Evolutionary conservation across 2,113 vertebrate species (phyloP), one percentile per base, ranked within the genome.

Genomic region (Fulmarus glacialis): DNA sequence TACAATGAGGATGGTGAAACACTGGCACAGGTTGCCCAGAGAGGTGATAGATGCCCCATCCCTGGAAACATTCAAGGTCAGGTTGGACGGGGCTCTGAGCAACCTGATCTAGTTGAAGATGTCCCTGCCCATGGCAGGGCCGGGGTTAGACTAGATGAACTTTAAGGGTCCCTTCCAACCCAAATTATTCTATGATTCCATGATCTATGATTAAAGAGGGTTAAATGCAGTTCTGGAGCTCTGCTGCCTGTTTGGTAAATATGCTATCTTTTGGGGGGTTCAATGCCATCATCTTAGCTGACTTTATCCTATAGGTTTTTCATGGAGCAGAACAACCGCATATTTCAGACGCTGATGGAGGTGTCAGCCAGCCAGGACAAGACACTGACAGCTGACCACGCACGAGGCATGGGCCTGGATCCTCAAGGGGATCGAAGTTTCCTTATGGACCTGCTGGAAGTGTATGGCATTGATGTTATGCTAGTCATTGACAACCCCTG

Each of bases 261-360:
- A 48, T 9, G 22, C 22, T 29, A 3, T 50, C 36, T 40, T 67
- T 87, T 32, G 7, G 38, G 43, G 42, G 11, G 32, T 64, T n/a
- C 53, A 12, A 3, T 29, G 42, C 71, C 7, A 11, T 42, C 14
- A 29, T 27, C 85, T 86, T 24, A 3, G 3, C 75, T 86, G 40
- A 50, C 43, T 97, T 50, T 62, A 29, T 71, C 77, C 87, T 32
- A 2, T n/a, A 99, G 99, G 97, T 99, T 99, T 98, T 99, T 99
- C 98, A 99, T 99, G 97, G 99, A 99, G 97, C 99, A 99, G 84
- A 99, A 99, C 96, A 99, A 99, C 97, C 98, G 99, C 95, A 99
- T 99, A 97, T 99, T 99, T 97, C 99, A 99, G 98, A 99, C 98
- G 0, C 92, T 99, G 94, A 97, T 99, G 63, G 99, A 99, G 88